A percentile compares a stretch with the other conserved stretches of the same genome.
Conservation (phyloP, 30 jellyfish, hydroid and myxozoan species). For the Aurelia sp. region DNA sequence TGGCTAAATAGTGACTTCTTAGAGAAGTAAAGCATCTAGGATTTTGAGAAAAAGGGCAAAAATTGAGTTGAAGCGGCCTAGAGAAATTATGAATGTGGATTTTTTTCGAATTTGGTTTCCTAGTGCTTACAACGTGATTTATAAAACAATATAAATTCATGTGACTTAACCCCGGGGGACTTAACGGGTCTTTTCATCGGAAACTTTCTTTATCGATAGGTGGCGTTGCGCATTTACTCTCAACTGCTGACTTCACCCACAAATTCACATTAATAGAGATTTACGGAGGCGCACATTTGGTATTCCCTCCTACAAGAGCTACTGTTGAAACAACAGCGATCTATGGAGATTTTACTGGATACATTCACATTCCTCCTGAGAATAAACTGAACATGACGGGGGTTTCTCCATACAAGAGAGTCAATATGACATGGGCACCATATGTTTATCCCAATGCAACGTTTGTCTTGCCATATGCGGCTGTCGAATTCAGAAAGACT, state of each 20-base stretch:
- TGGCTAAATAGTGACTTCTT: no score
- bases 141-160: no score
- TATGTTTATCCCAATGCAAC: constrained; percentile 55
- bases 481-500: constrained; percentile 65
- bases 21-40: no score
- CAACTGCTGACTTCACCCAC: constrained; percentile 47
- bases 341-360: constrained; percentile 71
- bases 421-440: constrained; percentile 75
- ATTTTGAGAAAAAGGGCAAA: no score
- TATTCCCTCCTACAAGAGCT: constrained; percentile 29
- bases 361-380: constrained; percentile 58
- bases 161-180: no score
- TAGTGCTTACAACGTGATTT: no score
- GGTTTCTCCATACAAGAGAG: constrained; percentile 68
- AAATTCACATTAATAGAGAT: constrained; percentile 51
- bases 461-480: constrained; percentile 51
- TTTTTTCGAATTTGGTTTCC: no score
- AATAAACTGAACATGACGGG: constrained; percentile 65
- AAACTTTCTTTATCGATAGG: constrained; percentile 11
- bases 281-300: constrained; percentile 74
- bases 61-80: no score
- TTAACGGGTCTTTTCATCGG: not conserved
- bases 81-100: no score
- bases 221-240: constrained; percentile 54
- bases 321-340: constrained; percentile 29